Percentiles rank a stretch among this genome's conserved stretches.
Evolutionary conservation across 1,140 invertebrate genomes (phyloP).

Genomic region (Drosophila sproati): DNA sequence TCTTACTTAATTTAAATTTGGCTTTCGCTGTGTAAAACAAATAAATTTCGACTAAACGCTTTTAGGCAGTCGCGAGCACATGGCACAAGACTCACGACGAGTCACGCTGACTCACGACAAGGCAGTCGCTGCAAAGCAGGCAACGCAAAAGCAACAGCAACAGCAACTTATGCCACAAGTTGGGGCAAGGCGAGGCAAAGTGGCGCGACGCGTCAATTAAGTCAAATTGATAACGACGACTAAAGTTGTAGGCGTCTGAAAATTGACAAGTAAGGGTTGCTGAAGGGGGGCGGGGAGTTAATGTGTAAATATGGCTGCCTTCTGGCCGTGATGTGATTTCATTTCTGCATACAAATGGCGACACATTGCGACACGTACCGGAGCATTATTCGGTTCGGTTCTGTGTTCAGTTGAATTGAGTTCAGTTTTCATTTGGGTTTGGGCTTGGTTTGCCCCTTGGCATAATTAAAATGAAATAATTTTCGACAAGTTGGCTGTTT

Average conservation of each 20-base stretch:
- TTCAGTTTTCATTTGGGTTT: not conserved
- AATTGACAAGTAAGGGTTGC: conserved; percentile 5
- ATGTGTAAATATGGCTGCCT: conserved; percentile 10
- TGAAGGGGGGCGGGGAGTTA: not conserved
- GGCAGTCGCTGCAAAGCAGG: conserved; percentile 6
- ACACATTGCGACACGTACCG: conserved; percentile 72
- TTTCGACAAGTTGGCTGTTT: conserved; percentile 74
- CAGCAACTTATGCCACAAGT: conserved; percentile 31
- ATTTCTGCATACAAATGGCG: conserved; percentile 72
- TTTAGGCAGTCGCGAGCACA: conserved; percentile 60
- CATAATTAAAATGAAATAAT: conserved; percentile 82
- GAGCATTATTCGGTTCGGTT: conserved; percentile 21
- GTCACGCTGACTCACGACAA: conserved; percentile 23
- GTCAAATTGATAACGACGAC: conserved; percentile 81
- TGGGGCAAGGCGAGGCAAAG: not conserved
- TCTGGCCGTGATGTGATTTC: conserved; percentile 69
- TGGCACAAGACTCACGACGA: conserved; percentile 15
- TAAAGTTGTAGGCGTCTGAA: conserved; percentile 56
- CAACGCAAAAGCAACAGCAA: conserved; percentile 12
- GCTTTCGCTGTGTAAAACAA: conserved; percentile 44
- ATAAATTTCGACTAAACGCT: conserved; percentile 74
- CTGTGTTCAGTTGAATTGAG: not conserved
- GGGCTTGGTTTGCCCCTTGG: conserved; percentile 57
- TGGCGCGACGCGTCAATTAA: conserved; percentile 55
- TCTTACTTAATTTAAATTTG: not conserved